phyloP scores from a whole-genome alignment of 1,140 invertebrate genomes.

The Drosophila oshimai region DNA sequence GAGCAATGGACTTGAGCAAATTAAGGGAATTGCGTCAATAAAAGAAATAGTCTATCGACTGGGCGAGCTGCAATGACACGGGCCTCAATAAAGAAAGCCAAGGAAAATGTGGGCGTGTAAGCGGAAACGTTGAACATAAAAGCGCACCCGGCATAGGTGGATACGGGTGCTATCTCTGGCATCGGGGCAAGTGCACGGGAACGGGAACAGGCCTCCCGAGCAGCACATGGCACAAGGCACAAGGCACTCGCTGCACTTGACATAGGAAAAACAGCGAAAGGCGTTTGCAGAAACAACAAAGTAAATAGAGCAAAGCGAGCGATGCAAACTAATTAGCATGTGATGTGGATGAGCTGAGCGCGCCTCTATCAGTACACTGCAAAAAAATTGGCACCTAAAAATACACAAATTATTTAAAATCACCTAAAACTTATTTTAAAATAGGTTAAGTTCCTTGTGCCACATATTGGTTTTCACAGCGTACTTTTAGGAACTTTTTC shows the following conservation, averaged over 20 bases:
- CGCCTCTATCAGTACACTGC: conserved; percentile 12
- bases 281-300: conserved; percentile 3
- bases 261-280: conserved; percentile 17
- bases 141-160: neutral
- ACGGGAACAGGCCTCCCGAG: conserved; percentile 40
- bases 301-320: conserved; percentile 57
- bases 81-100: conserved; percentile 14
- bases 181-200: conserved; percentile 13
- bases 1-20: conserved; percentile 41
- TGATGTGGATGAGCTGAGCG: conserved; percentile 32
- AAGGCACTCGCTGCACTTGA: conserved; percentile 55
- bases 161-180: neutral
- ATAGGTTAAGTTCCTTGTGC: neutral
- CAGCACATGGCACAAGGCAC: conserved; percentile 9
- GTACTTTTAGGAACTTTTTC: no score
- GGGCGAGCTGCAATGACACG: neutral
- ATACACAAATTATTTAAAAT: neutral
- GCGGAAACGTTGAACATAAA: conserved; percentile 25
- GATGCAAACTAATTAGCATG: conserved; percentile 64
- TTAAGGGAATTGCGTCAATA: conserved; percentile 43
- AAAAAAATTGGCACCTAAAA: neutral
- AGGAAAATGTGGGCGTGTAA: conserved; percentile 36
- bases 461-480: no score
- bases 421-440: no score
- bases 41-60: conserved; percentile 35